These are phyloP conservation scores for Podarcis lilfordi DNA, from an alignment of 2,797 vertebrate genomes.

Conservation along the genomic window DNA sequence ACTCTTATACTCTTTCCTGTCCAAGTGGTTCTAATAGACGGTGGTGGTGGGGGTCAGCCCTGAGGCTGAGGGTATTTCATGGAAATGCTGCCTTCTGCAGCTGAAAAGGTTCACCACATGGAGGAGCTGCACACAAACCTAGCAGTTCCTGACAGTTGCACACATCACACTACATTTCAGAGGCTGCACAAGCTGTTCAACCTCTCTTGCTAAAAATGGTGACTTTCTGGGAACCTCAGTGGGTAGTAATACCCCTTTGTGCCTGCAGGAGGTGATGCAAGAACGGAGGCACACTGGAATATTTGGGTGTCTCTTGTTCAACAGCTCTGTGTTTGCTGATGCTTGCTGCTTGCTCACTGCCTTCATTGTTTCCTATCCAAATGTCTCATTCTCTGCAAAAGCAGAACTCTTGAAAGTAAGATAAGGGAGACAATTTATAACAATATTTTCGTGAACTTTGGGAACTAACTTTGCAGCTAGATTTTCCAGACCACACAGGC, in stretches of 20 bases:
- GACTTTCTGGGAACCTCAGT: neutral
- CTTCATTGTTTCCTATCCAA: conserved; percentile 33
- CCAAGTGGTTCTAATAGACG: no score
- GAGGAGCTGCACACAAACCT: no score
- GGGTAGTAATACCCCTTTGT: neutral
- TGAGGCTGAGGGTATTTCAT: no score
- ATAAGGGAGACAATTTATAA: conserved; percentile 71
- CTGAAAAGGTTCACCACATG: no score
- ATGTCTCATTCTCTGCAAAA: conserved; percentile 59
- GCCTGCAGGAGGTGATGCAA: neutral
- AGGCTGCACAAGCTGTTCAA: no score
- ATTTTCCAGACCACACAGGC: conserved; percentile 70
- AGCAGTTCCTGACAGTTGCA: no score
- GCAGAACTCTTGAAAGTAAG: conserved; percentile 52
- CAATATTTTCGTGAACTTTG: conserved; percentile 59
- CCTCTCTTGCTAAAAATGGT: no score
- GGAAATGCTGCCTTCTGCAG: no score
- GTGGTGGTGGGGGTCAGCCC: no score
- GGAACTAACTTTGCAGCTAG: conserved; percentile 62
- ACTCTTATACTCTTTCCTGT: no score
- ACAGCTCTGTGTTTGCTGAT: neutral
- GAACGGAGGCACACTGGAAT: neutral
- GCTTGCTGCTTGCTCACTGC: conserved; percentile 9
- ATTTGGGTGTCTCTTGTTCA: neutral
- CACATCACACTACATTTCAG: no score